Evolutionary conservation across 2,113 vertebrate species (phyloP).

Genomic region (Synchiropus splendidus): DNA sequence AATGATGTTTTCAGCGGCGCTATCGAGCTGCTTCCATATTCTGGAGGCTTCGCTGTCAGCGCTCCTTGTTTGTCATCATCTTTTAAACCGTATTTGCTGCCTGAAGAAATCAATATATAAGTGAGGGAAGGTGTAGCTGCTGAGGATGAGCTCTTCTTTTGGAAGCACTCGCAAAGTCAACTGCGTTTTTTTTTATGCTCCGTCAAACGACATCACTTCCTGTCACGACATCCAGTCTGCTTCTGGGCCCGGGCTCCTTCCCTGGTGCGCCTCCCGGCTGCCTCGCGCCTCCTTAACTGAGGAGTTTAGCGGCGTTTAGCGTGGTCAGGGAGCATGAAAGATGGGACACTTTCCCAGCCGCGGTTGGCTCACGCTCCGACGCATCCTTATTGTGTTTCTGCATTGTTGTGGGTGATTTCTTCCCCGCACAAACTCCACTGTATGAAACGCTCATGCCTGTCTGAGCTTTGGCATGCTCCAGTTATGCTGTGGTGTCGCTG

Average conservation of each 20-base stretch:
- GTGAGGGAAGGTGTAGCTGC: conserved; percentile 66
- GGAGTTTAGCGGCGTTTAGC: conserved; percentile 69
- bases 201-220: too few relatives aligned
- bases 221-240: conserved; percentile 23
- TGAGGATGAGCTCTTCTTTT: conserved; percentile 39
- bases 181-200: too few relatives aligned
- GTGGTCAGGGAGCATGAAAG: conserved; percentile 70
- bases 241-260: conserved; percentile 9
- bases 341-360: conserved; percentile 70
- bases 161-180: not conserved
- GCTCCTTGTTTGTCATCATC: conserved; percentile 65
- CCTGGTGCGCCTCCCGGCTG: conserved; percentile 38
- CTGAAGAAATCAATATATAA: conserved; percentile 68
- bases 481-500: conserved; percentile 69
- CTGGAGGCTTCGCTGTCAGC: conserved; percentile 59
- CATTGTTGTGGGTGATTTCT: conserved; percentile 69
- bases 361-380: conserved; percentile 58
- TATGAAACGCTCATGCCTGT: conserved; percentile 72
- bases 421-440: conserved; percentile 59
- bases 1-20: too few relatives aligned
- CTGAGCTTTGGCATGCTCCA: conserved; percentile 75
- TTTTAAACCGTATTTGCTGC: conserved; percentile 74
- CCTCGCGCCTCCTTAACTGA: conserved; percentile 59
- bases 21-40: conserved; percentile 62
- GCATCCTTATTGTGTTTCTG: conserved; percentile 65